Evolutionary conservation across 2,113 vertebrate species (phyloP), one percentile per base, ranked within the genome.

Genomic region (Crotophaga sulcirostris): DNA sequence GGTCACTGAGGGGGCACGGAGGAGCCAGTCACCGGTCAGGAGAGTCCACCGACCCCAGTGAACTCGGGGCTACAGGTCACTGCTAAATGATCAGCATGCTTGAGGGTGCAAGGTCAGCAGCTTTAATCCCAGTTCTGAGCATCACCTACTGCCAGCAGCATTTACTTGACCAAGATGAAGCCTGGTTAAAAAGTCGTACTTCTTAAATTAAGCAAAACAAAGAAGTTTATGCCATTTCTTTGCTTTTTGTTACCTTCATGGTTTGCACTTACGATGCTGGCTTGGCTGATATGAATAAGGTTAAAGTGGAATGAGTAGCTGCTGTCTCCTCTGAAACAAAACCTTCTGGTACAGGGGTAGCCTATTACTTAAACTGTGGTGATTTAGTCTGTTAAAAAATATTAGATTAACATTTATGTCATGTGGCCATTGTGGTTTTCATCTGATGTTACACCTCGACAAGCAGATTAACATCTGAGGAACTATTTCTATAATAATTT

Each of bases 311-410:
- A 72, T 10, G 4, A 40, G 40, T n/a, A 66, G 31, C 23, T 84
- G 10, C 19, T 14, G 5, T 24, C 16, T 72, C 45, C 13, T 52
- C 78, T 58, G 78, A 76, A 68, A n/a, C 24, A 64, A 85, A 96
- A 13, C 36, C 34, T 93, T 64, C 6, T 31, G 55, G 19, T 80
- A 16, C 0, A 38, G 66, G 36, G 38, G 45, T 92, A 83, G 33
- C 23, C 31, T 77, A 9, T 90, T 70, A 13, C 29, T 63, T 40
- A 66, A 63, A 59, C n/a, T 45, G 29, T 1, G 1, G 19, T 74
- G 64, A 45, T 84, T 96, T 87, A 29, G 67, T 77, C 38, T 67
- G 72, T 81, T 87, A 67, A n/a, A 77, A 91, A 55, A 67, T 49
- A 25, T 1, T 78, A 70, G 42, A 23, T 29, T 59, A 67, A 36